Evolutionary conservation across 2,113 vertebrate genomes (phyloP).

Genomic region (Xiphias gladius): DNA sequence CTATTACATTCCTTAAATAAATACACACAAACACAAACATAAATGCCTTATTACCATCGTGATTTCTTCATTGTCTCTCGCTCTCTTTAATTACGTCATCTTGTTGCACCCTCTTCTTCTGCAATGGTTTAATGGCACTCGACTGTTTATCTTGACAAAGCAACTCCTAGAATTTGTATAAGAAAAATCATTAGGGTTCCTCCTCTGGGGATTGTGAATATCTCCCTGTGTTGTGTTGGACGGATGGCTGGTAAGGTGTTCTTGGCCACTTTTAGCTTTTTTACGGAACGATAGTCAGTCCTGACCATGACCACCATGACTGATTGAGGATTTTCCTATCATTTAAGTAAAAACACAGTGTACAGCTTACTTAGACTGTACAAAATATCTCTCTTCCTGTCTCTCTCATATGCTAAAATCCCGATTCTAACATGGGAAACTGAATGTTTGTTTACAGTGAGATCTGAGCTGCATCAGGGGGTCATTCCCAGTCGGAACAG

Average conservation of each 20-base stretch:
- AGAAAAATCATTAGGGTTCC: no score
- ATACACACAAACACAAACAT: no score
- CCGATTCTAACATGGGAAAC: constrained; percentile 65
- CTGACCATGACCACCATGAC: no score
- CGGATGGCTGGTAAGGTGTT: neutral
- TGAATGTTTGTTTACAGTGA: constrained; percentile 59
- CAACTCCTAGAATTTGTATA: no score
- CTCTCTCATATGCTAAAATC: neutral
- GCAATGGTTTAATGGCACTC: neutral
- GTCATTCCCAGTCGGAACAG: constrained; percentile 23
- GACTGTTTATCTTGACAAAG: no score
- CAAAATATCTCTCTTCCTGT: neutral
- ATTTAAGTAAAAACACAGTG: neutral
- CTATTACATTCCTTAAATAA: no score
- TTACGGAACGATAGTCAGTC: no score
- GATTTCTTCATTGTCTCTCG: no score
- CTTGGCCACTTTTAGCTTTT: neutral
- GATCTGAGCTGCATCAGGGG: constrained; percentile 22
- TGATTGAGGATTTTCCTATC: neutral
- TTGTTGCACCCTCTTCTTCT: neutral
- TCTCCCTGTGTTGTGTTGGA: neutral
- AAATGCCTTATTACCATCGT: no score
- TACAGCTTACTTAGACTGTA: no score
- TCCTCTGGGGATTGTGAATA: neutral
- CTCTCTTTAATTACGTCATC: no score